A percentile compares a stretch with the other conserved stretches of the same genome.
phyloP scores from a whole-genome alignment of 1,140 invertebrate genomes.

The Heliconius hewitsoni region DNA sequence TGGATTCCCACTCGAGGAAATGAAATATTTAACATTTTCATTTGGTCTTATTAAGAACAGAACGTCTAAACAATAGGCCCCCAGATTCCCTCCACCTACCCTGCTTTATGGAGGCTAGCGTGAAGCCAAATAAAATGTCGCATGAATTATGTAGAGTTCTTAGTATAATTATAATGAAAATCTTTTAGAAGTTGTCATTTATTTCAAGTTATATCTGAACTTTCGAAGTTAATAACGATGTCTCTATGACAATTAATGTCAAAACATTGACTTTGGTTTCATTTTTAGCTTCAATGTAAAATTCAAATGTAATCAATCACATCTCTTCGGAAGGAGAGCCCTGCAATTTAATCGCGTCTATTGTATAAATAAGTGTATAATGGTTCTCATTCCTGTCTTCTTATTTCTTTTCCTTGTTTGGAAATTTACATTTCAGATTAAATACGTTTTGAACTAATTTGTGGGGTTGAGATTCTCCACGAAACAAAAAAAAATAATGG shows the following conservation, averaged over 20 bases:
- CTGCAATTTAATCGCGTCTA: neutral
- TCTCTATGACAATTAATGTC: slow-evolving; percentile 1
- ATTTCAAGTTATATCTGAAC: neutral
- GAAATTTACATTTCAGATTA: neutral
- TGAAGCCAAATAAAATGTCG: no score
- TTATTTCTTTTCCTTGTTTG: neutral
- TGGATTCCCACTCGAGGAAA: no score
- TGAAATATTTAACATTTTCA: no score
- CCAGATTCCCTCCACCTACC: no score
- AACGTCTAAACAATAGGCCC: no score
- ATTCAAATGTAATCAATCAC: slow-evolving; percentile 11
- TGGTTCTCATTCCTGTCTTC: neutral
- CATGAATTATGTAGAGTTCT: no score
- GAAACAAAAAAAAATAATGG: neutral
- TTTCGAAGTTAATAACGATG: neutral
- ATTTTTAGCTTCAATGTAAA: slow-evolving; percentile 2
- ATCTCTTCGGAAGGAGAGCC: neutral
- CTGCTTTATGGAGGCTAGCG: no score
- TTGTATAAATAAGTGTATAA: slow-evolving; percentile 3
- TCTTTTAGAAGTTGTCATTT: neutral
- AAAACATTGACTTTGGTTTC: neutral
- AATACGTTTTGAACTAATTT: neutral
- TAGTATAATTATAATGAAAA: neutral
- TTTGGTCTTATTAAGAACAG: no score
- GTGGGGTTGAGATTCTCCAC: neutral